phyloP scores from a whole-genome alignment of 1,140 invertebrate species.

The Anthonomus grandis region DNA sequence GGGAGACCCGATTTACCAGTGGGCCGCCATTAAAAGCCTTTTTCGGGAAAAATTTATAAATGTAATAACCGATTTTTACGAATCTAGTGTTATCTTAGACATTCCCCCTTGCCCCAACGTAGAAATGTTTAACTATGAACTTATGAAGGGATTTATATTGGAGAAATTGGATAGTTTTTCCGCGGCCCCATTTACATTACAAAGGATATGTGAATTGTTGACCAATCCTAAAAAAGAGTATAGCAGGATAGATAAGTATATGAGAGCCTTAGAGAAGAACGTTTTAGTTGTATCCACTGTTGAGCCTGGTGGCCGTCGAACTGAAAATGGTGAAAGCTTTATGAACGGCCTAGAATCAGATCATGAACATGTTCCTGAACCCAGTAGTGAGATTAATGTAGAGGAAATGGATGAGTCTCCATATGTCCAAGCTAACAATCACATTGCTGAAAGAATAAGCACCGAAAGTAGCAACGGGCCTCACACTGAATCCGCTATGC shows the following conservation, averaged over 20 bases:
- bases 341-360: conserved; percentile 53
- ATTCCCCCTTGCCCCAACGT: conserved; percentile 84
- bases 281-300: conserved; percentile 93
- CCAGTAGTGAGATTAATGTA: conserved; percentile 63
- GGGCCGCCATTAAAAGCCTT: conserved; percentile 81
- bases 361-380: conserved; percentile 52
- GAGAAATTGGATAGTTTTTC: conserved; percentile 79
- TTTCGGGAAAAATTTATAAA: conserved; percentile 82
- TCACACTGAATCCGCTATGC: conserved; percentile 5
- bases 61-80: conserved; percentile 84
- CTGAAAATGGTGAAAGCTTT: conserved; percentile 64
- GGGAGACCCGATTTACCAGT: conserved; percentile 91
- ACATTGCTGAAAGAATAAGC: conserved; percentile 4
- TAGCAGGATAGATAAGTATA: conserved; percentile 92
- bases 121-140: conserved; percentile 86
- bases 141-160: conserved; percentile 79
- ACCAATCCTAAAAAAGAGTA: conserved; percentile 91
- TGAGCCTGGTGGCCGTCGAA: conserved; percentile 69
- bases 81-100: conserved; percentile 66
- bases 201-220: conserved; percentile 90
- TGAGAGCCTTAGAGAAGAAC: conserved; percentile 92
- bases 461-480: conserved; percentile 2
- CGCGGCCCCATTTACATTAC: conserved; percentile 94
- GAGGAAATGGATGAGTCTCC: conserved; percentile 65
- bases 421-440: conserved; percentile 45